A percentile compares a stretch with the other conserved stretches of the same genome.
phyloP scores from a whole-genome alignment of 2,113 vertebrate species.

The Notothenia rossii region DNA sequence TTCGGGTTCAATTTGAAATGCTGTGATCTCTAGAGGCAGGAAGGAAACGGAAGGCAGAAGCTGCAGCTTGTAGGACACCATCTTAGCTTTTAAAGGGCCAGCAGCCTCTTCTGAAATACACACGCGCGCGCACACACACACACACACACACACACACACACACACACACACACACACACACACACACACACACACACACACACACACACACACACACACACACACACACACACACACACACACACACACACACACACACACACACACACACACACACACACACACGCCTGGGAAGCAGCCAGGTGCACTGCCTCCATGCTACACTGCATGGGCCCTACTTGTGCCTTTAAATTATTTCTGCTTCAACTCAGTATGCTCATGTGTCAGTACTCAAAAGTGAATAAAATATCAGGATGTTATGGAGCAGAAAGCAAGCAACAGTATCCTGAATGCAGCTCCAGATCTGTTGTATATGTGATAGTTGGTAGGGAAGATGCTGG shows the following conservation, averaged over 20 bases:
- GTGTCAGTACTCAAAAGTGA: not conserved
- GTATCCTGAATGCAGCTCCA: no score
- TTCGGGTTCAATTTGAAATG: conserved; percentile 57
- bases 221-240: not conserved
- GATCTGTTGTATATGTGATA: not conserved
- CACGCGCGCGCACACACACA: no score
- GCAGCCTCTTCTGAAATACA: conserved; percentile 17
- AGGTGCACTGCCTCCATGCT: conserved; percentile 59
- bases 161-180: no score
- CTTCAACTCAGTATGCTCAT: not conserved
- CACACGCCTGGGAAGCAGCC: conserved; percentile 50
- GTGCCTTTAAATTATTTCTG: conserved; percentile 3
- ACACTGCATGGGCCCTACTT: conserved; percentile 1
- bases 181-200: no score
- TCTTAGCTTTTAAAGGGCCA: conserved; percentile 81
- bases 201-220: not conserved
- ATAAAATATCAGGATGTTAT: no score
- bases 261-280: not conserved
- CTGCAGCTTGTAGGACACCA: conserved; percentile 79
- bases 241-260: conserved; percentile 1
- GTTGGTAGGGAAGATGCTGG: not conserved
- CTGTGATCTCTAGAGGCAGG: conserved; percentile 61
- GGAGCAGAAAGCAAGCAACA: no score
- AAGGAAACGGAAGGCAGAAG: conserved; percentile 70
- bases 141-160: no score